A percentile compares a stretch with the other conserved stretches of the same genome.
Evolutionary conservation across 2,888 invertebrate species (phyloP).

Genomic region (Thelaira solivaga): DNA sequence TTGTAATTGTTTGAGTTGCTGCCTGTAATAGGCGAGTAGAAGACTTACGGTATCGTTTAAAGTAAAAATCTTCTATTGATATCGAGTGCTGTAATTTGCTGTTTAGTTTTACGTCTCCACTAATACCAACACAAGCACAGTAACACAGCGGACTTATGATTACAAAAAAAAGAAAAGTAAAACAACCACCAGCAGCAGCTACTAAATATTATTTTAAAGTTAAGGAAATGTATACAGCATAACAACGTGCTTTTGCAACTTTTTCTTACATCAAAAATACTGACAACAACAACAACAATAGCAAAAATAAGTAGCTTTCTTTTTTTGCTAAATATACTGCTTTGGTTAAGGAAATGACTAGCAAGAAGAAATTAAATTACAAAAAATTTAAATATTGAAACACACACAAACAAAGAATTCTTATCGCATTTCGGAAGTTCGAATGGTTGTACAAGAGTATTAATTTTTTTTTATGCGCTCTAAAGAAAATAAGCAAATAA

Average conservation of each 20-base stretch:
- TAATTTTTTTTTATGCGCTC: too few species aligned
- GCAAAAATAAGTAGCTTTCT: constrained; percentile 34
- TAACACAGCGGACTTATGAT: too few species aligned
- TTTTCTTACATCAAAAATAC: background rate
- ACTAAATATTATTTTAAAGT: constrained; percentile 26
- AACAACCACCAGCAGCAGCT: background rate
- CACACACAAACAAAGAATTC: too few species aligned
- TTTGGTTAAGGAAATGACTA: background rate
- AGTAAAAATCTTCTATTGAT: too few species aligned
- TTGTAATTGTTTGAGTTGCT: too few species aligned
- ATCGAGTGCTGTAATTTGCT: too few species aligned
- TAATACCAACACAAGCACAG: too few species aligned
- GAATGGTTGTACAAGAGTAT: background rate
- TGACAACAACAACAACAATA: background rate
- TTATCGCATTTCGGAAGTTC: constrained; percentile 14
- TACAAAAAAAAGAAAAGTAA: too few species aligned
- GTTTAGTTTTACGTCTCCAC: too few species aligned
- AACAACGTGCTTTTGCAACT: constrained; percentile 21
- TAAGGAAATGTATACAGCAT: constrained; percentile 50
- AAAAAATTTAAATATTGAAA: constrained; percentile 28
- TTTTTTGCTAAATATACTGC: constrained; percentile 17
- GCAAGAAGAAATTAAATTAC: constrained; percentile 26
- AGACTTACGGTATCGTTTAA: too few species aligned
- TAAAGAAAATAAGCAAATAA: constrained; percentile 3
- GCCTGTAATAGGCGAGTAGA: too few species aligned